Evolutionary conservation across 2,888 invertebrate genomes (phyloP).

Genomic region (Celastrina argiolus): DNA sequence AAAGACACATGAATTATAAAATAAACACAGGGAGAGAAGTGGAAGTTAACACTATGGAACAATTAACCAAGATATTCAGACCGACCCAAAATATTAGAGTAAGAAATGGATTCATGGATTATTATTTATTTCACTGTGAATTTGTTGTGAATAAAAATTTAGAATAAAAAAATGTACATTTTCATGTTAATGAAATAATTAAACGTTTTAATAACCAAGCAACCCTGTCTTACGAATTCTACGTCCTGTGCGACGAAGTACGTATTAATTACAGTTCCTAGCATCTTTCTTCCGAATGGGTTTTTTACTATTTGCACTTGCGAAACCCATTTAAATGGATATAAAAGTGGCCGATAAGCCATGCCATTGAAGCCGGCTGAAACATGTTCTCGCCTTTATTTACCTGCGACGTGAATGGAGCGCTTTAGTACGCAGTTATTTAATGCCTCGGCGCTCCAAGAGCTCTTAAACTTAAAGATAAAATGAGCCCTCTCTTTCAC

Average conservation of each 20-base stretch:
- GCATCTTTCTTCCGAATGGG: neutral
- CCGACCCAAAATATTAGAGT: too few relatives aligned
- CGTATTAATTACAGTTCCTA: neutral
- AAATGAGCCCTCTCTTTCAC: constrained; percentile 49
- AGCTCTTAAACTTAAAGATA: constrained; percentile 50
- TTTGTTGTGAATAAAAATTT: too few relatives aligned
- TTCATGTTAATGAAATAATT: neutral
- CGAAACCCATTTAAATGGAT: constrained; percentile 28
- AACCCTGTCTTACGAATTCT: neutral
- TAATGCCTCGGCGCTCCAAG: constrained; percentile 62
- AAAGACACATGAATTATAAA: too few relatives aligned
- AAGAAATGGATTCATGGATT: too few relatives aligned
- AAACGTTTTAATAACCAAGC: neutral
- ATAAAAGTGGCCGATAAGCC: constrained; percentile 22
- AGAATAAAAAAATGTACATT: neutral
- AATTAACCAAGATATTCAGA: too few relatives aligned
- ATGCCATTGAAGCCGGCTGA: constrained; percentile 22
- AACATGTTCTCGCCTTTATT: constrained; percentile 34
- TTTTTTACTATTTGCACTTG: constrained; percentile 21
- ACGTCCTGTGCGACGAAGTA: neutral
- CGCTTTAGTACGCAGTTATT: constrained; percentile 56
- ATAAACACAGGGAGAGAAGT: too few relatives aligned
- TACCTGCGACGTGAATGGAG: constrained; percentile 48
- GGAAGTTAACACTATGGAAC: too few relatives aligned
- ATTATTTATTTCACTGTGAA: too few relatives aligned